These are phyloP conservation scores for Asobara japonica DNA, from an alignment of 1,140 invertebrate genomes.

Conservation along the genomic window DNA sequence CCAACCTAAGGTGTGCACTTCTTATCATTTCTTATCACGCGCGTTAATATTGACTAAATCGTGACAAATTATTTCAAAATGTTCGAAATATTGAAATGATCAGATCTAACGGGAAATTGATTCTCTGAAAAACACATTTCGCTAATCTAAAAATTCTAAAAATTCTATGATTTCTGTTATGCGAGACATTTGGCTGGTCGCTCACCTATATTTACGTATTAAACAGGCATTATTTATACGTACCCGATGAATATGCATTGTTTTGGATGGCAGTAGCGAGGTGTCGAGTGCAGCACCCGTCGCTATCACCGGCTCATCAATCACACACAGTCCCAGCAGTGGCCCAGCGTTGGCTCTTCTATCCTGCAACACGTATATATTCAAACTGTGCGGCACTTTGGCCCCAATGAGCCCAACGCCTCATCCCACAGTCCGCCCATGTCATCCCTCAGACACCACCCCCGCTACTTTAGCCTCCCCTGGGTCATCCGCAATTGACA, in stretches of 20 bases:
- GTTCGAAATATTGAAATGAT: no score
- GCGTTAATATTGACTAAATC: no score
- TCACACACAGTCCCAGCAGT: constrained; percentile 55
- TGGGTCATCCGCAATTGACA: constrained; percentile 42
- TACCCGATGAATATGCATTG: constrained; percentile 64
- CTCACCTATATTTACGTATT: constrained; percentile 63
- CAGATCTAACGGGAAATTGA: no score
- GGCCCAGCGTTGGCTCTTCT: constrained; percentile 27
- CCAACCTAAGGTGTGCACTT: no score
- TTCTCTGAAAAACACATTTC: no score
- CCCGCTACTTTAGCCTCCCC: constrained; percentile 43
- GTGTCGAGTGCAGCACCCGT: constrained; percentile 64
- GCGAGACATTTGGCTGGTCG: background rate
- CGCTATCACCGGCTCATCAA: constrained; percentile 66
- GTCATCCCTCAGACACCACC: constrained; percentile 44
- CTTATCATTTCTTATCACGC: no score
- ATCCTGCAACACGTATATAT: constrained; percentile 9
- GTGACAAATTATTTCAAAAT: no score
- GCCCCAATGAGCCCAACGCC: constrained; percentile 13
- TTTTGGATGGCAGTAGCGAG: constrained; percentile 60
- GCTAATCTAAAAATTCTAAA: background rate
- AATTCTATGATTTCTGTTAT: background rate
- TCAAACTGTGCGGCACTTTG: constrained; percentile 21
- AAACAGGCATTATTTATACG: constrained; percentile 65
- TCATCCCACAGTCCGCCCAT: constrained; percentile 44